phyloP scores from a whole-genome alignment of 2,888 invertebrate genomes.

The Merodon equestris region DNA sequence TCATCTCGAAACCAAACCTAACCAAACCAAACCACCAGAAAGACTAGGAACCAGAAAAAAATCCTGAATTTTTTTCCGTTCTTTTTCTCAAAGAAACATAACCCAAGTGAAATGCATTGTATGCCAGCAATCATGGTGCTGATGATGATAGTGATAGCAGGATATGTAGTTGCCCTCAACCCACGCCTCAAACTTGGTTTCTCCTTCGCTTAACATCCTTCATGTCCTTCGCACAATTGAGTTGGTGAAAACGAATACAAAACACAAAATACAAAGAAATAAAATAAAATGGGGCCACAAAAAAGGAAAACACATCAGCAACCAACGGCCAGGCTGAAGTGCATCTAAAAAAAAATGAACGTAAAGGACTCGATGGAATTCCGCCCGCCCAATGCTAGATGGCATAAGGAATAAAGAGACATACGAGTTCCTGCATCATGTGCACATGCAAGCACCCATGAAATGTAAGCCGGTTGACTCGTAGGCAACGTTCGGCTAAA shows the following conservation, averaged over 20 bases:
- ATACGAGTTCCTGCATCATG: conserved; percentile 34
- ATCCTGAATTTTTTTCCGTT: background rate
- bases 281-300: no score
- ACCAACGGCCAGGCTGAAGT: conserved; percentile 22
- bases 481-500: background rate
- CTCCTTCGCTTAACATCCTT: conserved; percentile 29
- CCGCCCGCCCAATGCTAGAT: conserved; percentile 9
- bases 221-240: conserved; percentile 57
- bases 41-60: conserved; percentile 17
- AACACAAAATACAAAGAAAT: conserved; percentile 33
- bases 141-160: conserved; percentile 65
- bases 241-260: conserved; percentile 40
- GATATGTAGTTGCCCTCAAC: conserved; percentile 49
- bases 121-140: conserved; percentile 59
- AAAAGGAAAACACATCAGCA: background rate
- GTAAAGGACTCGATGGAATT: conserved; percentile 18
- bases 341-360: conserved; percentile 24
- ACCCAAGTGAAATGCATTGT: conserved; percentile 63
- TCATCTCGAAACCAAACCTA: background rate
- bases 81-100: conserved; percentile 57
- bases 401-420: conserved; percentile 38
- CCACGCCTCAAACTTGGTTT: conserved; percentile 34
- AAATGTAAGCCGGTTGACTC: conserved; percentile 21
- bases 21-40: background rate
- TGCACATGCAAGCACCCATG: conserved; percentile 19